These are phyloP conservation scores for Rhabditoides inermis DNA, from an alignment of 2,888 invertebrate species.

Conservation along the genomic window DNA sequence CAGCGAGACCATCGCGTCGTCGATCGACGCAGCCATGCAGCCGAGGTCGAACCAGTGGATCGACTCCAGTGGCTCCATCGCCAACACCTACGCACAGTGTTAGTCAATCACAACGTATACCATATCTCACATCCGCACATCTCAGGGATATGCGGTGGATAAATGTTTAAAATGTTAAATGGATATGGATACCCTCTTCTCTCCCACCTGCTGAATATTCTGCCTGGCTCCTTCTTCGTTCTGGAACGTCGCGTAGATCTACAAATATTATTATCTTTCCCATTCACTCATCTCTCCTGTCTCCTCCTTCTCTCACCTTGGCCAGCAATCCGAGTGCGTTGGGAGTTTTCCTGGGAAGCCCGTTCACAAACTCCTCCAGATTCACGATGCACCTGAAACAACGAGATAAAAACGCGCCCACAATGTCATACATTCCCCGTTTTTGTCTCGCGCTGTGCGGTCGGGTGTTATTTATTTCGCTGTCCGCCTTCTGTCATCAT, in stretches of 20 bases:
- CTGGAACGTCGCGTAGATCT: slow-evolving; percentile 13
- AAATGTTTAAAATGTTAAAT: too few relatives aligned
- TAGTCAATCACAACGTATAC: too few relatives aligned
- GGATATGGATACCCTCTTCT: too few relatives aligned
- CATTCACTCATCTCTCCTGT: too few relatives aligned
- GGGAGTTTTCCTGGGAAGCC: neutral
- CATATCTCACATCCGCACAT: too few relatives aligned
- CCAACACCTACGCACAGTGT: too few relatives aligned
- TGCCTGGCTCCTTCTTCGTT: slow-evolving; percentile 4
- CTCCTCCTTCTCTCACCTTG: slow-evolving; percentile 7
- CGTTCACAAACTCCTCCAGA: slow-evolving; percentile 7
- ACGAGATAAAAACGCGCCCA: too few relatives aligned
- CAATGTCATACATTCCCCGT: too few relatives aligned
- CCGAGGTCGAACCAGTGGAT: slow-evolving; percentile 10
- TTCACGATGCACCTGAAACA: too few relatives aligned
- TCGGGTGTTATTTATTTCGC: slow-evolving; percentile 1
- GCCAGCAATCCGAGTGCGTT: slow-evolving; percentile 6
- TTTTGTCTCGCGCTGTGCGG: slow-evolving; percentile 11
- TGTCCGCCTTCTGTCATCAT: too few relatives aligned
- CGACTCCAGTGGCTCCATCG: slow-evolving; percentile 5
- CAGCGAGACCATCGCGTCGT: slow-evolving; percentile 7
- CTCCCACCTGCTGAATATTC: slow-evolving; percentile 3
- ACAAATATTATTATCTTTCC: too few relatives aligned
- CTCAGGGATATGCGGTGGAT: too few relatives aligned
- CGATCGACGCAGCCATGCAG: slow-evolving; percentile 5